Evolutionary conservation across 2,888 invertebrate species (phyloP).

Genomic region (Megalurothrips usitatus): DNA sequence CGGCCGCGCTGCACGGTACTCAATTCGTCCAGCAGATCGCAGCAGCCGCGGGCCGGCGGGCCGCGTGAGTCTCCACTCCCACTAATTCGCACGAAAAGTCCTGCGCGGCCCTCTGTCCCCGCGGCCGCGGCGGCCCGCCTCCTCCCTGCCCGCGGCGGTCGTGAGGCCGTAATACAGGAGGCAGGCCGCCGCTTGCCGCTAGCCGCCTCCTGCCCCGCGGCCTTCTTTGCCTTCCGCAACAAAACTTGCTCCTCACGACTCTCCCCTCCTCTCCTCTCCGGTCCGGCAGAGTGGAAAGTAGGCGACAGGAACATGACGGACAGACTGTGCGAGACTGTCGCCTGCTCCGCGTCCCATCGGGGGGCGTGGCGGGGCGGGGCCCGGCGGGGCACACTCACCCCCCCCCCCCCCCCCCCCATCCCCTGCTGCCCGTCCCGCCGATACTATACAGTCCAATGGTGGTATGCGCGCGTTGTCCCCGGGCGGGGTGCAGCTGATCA

Average conservation of each 20-base stretch:
- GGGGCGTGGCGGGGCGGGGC: background rate
- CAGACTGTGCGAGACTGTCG: background rate
- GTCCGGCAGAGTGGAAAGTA: slow-evolving; percentile 4
- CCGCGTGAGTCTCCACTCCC: background rate
- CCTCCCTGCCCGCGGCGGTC: background rate
- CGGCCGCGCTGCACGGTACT: background rate
- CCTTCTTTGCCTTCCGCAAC: background rate
- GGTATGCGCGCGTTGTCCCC: no score
- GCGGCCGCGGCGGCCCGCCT: background rate
- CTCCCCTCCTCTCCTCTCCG: no score
- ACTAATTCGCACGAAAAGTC: slow-evolving; percentile 3
- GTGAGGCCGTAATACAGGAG: background rate
- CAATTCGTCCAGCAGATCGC: background rate
- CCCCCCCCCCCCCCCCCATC: background rate
- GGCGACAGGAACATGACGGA: slow-evolving; percentile 10
- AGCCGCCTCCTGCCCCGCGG: background rate
- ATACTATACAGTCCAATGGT: background rate
- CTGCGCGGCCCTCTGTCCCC: no score
- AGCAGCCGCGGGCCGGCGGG: no score
- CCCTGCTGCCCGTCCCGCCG: background rate
- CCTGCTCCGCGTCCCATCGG: background rate
- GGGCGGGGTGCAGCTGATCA: no score
- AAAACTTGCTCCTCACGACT: slow-evolving; percentile 12
- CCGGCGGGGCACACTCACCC: background rate
- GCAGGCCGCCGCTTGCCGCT: background rate